Base-by-base conservation (phyloP, 2,113 vertebrate species). In the Elgaria multicarinata region DNA sequence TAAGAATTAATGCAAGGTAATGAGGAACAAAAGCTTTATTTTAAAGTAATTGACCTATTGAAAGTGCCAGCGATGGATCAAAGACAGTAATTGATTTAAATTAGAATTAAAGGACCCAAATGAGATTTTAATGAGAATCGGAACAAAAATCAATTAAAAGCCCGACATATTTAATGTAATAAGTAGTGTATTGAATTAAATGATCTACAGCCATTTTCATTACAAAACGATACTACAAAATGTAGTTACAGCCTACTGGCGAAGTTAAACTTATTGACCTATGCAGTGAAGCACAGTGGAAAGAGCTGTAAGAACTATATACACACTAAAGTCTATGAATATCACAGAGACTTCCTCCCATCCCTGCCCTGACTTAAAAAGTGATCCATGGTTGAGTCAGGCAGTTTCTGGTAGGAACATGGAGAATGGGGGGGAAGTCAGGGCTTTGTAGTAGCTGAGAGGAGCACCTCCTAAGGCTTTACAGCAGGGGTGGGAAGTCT, bases 111-210 rank as follows among this genome's bases (percentile, higher is more conserved):
- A 94, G 91, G 91, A 93, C 95, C 93, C 74, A 96, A 96, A 95
- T 94, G 93, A 87, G 91, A 93, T 67, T 44, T 79, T 92, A 93
- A 93, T 95, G 92, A 92, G 92, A 96, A 95, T 88, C 90, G 87
- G 92, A 95, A 95, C 84, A 96, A 95, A 96, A 96, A 81, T 94
- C 64, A 95, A 94, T 96, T 93, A 94, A 94, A 87, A 77, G 22
- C 67, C 94, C 82, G 55, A 22, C 93, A 95, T 94, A 95, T 95
- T 95, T 95, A 91, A 94, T 94, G 86, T 91, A 90, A 95, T 95
- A 96, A 96, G 96, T 87, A 69, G 93, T 72, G 90, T 96, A 96
- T 92, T 95, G 72, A 95, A 90, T 95, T 95, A 95, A 96, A 94
- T 96, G 94, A 94, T 93, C 91, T 93, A 92, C 88, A 95, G 92